Base-by-base conservation (phyloP, 2,113 vertebrate genomes). In the Silurus asotus region DNA sequence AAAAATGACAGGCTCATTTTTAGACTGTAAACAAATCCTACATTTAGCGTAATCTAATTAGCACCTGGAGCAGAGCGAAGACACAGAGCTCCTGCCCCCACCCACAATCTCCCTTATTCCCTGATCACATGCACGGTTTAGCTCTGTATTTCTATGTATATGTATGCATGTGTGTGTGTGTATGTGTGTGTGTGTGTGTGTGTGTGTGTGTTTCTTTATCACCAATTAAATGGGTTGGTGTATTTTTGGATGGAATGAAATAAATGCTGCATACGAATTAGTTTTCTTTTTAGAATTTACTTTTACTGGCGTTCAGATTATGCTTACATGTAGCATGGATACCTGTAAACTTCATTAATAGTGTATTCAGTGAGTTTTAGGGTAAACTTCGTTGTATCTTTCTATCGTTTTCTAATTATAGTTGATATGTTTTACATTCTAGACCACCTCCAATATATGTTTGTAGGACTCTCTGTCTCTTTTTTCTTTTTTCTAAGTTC, bases 1-100 rank as follows among this genome's bases (percentile, higher is more conserved):
- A 37, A 90, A 88, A 83, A 84, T 83, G 85, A 88, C 89, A 89
- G 82, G 64, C 87, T 88, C 88, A 87, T 91, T 91, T 91, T 80
- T 75, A 87, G 83, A 87, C 84, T 87, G 82, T 90, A 91, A 92
- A 92, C 91, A 88, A 83, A 89, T 87, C 86, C 86, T 89, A 90
- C 87, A 87, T 84, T 88, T 65, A 49, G n/a, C 82, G 74, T 86
- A 87, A 90, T 91, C 81, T 90, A 89, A 90, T 91, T 90, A 90
- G 80, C 84, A 87, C 74, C 87, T 87, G 77, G 69, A 82, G 86
- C 85, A 85, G 62, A 53, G 78, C 13, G 51, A 51, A 84, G 56
- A 83, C 62, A 20, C 56, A 79, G 59, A 58, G 9, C 45, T 61
- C n/a, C 62, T 82, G 86, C 84, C 56, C 75, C 69, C 84, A 86